Base-by-base conservation (phyloP, 2,113 vertebrate genomes). In the Neopipo cinnamomea region DNA sequence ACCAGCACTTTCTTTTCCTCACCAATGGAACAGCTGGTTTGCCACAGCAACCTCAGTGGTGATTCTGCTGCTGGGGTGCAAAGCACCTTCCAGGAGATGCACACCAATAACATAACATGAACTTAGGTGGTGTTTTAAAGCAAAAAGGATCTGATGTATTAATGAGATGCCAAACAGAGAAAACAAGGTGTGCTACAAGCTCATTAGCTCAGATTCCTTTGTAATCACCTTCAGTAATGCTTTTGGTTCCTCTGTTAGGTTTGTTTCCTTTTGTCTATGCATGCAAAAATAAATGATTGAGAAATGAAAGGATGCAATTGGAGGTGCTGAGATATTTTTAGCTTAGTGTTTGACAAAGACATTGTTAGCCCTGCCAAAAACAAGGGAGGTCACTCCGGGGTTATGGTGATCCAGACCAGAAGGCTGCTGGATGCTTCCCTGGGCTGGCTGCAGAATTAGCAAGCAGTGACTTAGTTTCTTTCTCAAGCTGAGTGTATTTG, bases 21-120 rank as follows among this genome's bases (percentile, higher is more conserved):
- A 50, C 96, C 7, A 39, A 22, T 16, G 92, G 89, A 77, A 88
- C 74, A 93, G 22, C 78, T 94, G 91, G 72, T 93, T 97, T 98
- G 80, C 91, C 95, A 95, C 97, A 96, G 97, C 96, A 97, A 87
- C 84, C 39, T 5, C 67, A 65, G 74, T 27, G 84, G 85, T 95
- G 91, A 44, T 50, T 90, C 89, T 78, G 50, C 83, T 97, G 91
- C 89, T 53, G 8, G 2, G 75, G 62, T 85, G 85, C 79, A 91
- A 79, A 95, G 77, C 66, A 89, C 47, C 92, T 96, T 96, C 66
- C 75, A 68, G 92, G 74, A 80, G 74, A 71, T 9, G 9, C 53
- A 42, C 31, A 83, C 84, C 67, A 77, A 33, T 61, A 55, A 52
- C 67, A 17, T 68, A 91, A 89, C 13, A 0, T n/a, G 76, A 96